A percentile compares a stretch with the other conserved stretches of the same genome.
phyloP scores from a whole-genome alignment of 2,797 vertebrate species.

The Cynopterus sphinx region DNA sequence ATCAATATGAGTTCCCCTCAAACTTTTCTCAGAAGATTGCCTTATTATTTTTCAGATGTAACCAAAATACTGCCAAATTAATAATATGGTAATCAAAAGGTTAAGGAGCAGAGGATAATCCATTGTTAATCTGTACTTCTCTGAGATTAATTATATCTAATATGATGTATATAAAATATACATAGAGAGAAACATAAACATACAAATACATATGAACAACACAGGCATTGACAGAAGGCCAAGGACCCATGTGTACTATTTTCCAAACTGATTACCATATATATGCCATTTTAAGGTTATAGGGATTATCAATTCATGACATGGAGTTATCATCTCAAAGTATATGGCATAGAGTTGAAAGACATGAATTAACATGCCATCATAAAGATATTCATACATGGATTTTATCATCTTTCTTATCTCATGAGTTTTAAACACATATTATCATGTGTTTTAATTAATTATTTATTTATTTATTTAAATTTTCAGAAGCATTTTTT shows the following conservation, averaged over 20 bases:
- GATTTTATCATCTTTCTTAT: neutral
- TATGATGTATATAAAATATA: neutral
- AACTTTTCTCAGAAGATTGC: constrained; percentile 90
- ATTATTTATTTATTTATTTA: neutral
- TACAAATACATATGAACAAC: neutral
- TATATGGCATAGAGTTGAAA: neutral
- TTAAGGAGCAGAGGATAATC: neutral
- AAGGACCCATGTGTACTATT: neutral
- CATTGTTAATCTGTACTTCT: neutral
- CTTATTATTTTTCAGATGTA: constrained; percentile 87
- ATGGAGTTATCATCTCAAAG: neutral
- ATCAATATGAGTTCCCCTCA: constrained; percentile 90
- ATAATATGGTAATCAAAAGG: constrained; percentile 84
- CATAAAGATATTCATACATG: neutral
- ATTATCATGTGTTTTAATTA: neutral
- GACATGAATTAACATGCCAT: neutral
- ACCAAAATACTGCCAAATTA: constrained; percentile 84
- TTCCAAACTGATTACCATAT: neutral
- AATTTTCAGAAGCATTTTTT: neutral
- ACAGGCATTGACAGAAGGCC: neutral
- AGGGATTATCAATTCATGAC: neutral
- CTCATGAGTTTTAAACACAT: neutral
- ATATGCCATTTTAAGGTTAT: neutral
- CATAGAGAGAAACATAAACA: neutral
- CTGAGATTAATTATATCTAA: neutral